These are phyloP conservation scores for Speoplatyrhinus poulsoni DNA, from an alignment of 2,113 vertebrate genomes.

Conservation along the genomic window DNA sequence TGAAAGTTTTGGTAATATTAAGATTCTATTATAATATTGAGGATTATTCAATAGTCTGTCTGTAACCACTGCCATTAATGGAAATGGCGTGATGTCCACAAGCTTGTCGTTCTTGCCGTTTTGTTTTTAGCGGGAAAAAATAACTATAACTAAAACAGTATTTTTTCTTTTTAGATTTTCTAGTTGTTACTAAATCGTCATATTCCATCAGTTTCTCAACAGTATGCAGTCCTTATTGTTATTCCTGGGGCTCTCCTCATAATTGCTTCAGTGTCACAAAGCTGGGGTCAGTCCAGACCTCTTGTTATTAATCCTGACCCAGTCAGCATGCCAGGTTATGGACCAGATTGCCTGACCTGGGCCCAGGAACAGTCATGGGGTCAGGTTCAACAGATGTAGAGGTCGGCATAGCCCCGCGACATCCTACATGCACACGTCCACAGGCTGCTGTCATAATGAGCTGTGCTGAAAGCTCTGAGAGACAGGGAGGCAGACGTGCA, in stretches of 20 bases:
- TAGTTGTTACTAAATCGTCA: not conserved
- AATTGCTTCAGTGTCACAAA: conserved; percentile 59
- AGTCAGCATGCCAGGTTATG: conserved; percentile 55
- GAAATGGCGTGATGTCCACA: too few species aligned
- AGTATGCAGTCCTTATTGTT: not conserved
- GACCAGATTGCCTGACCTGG: conserved; percentile 65
- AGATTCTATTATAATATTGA: too few species aligned
- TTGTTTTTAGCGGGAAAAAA: conserved; percentile 15
- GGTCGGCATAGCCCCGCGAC: conserved; percentile 61
- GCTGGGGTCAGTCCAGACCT: conserved; percentile 51
- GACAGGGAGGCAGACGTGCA: not conserved
- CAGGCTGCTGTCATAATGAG: conserved; percentile 71
- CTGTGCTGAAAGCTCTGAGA: conserved; percentile 60
- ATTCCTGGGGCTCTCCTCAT: conserved; percentile 39
- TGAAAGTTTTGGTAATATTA: too few species aligned
- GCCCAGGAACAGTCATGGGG: conserved; percentile 45
- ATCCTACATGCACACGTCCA: conserved; percentile 63
- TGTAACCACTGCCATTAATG: too few species aligned
- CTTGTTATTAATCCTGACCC: conserved; percentile 64
- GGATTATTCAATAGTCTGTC: too few species aligned
- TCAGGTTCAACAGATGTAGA: conserved; percentile 71
- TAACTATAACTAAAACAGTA: conserved; percentile 9
- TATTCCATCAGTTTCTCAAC: not conserved
- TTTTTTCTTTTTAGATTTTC: not conserved
- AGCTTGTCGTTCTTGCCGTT: too few species aligned